Base-by-base conservation (phyloP, 1,140 invertebrate species). In the Sminthurides bifidus region DNA sequence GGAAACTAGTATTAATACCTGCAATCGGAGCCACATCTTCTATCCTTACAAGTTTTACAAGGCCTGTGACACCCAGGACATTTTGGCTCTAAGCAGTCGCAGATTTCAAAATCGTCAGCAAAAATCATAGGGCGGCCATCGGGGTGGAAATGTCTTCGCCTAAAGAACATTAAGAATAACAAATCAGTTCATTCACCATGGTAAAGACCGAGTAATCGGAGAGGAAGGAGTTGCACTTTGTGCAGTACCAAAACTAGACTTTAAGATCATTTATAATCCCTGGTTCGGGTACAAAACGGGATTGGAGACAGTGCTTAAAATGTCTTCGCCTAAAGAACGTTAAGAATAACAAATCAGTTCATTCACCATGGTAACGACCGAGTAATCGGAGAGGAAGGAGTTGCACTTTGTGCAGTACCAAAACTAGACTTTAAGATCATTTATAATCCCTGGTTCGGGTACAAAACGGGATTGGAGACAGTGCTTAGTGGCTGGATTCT, bases 11-110 rank as follows among this genome's bases (percentile, higher is more conserved):
- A 21, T 54, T 6, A 15, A 30, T 56, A 64, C 62, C 62, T 14
- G 44, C 62, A 60, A 27, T 58, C 58, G 31, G 49, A 31, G n/a
- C 58, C 62, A 40, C 62, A 64, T 1, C 55, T 27, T 14, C 5
- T 24, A 33, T 60, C 58, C 1, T 37, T 43, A 43, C 61, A 64
- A 14, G 2, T 23, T 21, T 44, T 58, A 44, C 62, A 64, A 1
- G 62, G 62, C 23, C 38, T 53, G 48, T 60, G 56, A 56, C 62
- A 64, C 8, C 62, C 62, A 10, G 56, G 52, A 51, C 62, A 64
- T 3, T 43, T 26, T 4, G 29, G 21, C 10, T 46, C 29, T 12
- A 64, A 31, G 30, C 62, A 64, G 37, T 64, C 62, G 48, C 62
- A 64, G 41, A 30, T 27, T 1, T 56, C 52, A 38, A 38, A 55